Conservation (phyloP, 2,113 vertebrate genomes). For the Grus americana region DNA sequence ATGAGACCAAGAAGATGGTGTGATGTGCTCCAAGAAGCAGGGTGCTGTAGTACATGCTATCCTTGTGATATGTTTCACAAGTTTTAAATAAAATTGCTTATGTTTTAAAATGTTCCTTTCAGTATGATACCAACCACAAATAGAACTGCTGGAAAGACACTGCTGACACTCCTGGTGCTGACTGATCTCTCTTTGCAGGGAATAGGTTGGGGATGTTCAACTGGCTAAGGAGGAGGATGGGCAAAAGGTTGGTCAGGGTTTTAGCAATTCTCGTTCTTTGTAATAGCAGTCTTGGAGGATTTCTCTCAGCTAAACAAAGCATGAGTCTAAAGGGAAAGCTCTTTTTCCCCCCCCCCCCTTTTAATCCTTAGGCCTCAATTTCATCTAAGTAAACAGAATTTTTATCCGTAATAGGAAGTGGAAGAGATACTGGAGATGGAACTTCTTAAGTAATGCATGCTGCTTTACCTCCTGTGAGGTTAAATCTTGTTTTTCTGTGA, state of each 20-base stretch:
- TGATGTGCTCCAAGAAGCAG: not conserved
- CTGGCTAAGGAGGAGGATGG: not conserved
- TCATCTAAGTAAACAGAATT: not conserved
- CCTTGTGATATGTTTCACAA: not conserved
- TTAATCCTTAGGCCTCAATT: not conserved
- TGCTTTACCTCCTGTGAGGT: not conserved
- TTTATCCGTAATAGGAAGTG: not conserved
- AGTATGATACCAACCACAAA: not conserved
- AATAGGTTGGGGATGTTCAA: not conserved
- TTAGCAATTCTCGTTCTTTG: not conserved
- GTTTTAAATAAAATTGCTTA: not conserved
- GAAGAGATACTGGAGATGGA: not conserved
- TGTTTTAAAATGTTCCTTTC: not conserved
- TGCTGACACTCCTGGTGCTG: not conserved
- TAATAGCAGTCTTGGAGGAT: not conserved
- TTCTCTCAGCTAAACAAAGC: not conserved
- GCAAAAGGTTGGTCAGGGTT: not conserved
- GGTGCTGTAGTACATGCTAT: not conserved
- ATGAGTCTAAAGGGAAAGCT: not conserved
- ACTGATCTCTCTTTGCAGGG: not conserved
- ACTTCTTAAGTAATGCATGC: not conserved
- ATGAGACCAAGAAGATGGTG: not conserved
- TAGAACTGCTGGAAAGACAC: not conserved
- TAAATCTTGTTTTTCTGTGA: not conserved
- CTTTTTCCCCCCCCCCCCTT: conserved; percentile 5